Evolutionary conservation across 2,113 vertebrate species (phyloP).

Genomic region (Melanerpes aurifrons): DNA sequence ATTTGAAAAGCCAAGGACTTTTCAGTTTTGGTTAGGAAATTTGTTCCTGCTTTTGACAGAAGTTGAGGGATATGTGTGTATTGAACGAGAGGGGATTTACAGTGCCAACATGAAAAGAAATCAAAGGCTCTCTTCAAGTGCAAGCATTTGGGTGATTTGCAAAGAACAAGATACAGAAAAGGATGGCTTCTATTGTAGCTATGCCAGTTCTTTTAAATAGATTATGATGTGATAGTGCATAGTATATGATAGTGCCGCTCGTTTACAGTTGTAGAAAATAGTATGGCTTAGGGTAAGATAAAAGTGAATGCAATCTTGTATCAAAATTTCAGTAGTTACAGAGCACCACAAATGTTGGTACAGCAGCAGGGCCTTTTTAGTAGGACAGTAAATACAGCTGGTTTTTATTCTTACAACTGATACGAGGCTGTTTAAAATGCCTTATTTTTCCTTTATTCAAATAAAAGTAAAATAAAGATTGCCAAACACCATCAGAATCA

Average conservation of each 20-base stretch:
- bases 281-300: slow-evolving; percentile 71
- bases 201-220: slow-evolving; percentile 71
- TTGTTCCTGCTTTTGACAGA: slow-evolving; percentile 80
- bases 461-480: slow-evolving; percentile 67
- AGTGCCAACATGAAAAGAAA: slow-evolving; percentile 65
- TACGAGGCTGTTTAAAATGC: slow-evolving; percentile 65
- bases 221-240: slow-evolving; percentile 57
- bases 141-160: slow-evolving; percentile 72
- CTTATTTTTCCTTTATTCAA: slow-evolving; percentile 49
- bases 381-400: slow-evolving; percentile 53
- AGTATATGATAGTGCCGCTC: slow-evolving; percentile 41
- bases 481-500: slow-evolving; percentile 36
- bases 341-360: slow-evolving; percentile 67
- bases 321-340: slow-evolving; percentile 57
- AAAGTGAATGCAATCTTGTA: slow-evolving; percentile 70
- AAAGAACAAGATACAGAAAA: slow-evolving; percentile 57
- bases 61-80: slow-evolving; percentile 73
- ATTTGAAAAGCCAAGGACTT: slow-evolving; percentile 91
- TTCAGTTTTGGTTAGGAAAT: slow-evolving; percentile 87
- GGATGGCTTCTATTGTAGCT: slow-evolving; percentile 67
- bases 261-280: slow-evolving; percentile 68
- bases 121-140: slow-evolving; percentile 65
- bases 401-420: slow-evolving; percentile 49
- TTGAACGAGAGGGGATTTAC: slow-evolving; percentile 27
- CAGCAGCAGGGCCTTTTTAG: slow-evolving; percentile 41